Percentiles rank a stretch among this genome's conserved stretches.
phyloP scores from a whole-genome alignment of 2,797 vertebrate genomes.

The Urocyon cinereoargenteus region DNA sequence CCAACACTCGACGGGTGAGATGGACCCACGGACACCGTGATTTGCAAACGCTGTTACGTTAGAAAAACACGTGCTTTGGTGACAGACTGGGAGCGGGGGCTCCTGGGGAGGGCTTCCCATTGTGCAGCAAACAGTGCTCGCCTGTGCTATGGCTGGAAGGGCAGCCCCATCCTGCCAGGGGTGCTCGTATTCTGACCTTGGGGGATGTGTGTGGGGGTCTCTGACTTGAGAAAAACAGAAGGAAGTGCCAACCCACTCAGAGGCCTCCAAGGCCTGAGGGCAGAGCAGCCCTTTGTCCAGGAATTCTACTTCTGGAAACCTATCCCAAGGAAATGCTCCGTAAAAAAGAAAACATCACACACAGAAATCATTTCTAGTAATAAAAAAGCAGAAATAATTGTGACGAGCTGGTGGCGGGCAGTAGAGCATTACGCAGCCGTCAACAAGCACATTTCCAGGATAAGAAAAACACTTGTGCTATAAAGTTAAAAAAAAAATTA shows the following conservation, averaged over 20 bases:
- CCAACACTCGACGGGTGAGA: background rate
- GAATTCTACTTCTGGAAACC: background rate
- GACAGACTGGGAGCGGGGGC: background rate
- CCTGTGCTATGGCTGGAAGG: background rate
- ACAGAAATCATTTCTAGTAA: background rate
- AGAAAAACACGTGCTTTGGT: background rate
- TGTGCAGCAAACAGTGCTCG: background rate
- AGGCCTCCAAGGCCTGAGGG: background rate
- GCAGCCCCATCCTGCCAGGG: background rate
- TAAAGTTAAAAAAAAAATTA: background rate
- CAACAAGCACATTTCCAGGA: background rate
- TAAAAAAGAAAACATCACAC: background rate
- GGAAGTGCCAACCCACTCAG: rapidly evolving
- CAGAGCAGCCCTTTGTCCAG: too few species aligned
- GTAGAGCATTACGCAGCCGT: background rate
- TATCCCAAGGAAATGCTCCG: background rate
- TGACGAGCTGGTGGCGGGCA: background rate
- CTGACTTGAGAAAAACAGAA: background rate
- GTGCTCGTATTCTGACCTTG: background rate
- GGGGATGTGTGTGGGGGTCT: background rate
- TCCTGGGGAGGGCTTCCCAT: background rate
- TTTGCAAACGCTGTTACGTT: background rate
- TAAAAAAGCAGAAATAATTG: background rate
- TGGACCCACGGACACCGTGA: background rate
- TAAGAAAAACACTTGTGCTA: background rate